Conservation (phyloP, 2,888 invertebrate species). For the Folsomia candida region DNA sequence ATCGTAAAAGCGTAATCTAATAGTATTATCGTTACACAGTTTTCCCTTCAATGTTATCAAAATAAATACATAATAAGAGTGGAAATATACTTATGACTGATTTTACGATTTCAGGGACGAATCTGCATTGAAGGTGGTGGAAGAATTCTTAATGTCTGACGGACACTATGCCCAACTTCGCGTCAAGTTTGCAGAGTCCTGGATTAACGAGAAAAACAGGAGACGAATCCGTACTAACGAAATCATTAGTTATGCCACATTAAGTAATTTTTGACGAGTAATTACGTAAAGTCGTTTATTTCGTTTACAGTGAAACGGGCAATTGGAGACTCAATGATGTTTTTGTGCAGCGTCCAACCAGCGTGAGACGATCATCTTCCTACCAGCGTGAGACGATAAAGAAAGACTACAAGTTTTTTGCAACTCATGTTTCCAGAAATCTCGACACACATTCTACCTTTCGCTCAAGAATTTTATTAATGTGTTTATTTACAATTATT, state of each 20-base stretch:
- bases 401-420: too few relatives aligned
- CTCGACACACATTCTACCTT: constrained; percentile 1
- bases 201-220: constrained; percentile 40
- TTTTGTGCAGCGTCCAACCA: constrained; percentile 40
- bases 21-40: too few relatives aligned
- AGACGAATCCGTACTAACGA: constrained; percentile 37
- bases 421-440: not conserved
- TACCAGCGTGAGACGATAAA: too few relatives aligned
- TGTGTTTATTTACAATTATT: too few relatives aligned
- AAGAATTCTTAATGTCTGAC: constrained; percentile 37
- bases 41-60: too few relatives aligned
- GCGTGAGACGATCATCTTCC: constrained; percentile 3
- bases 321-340: constrained; percentile 37
- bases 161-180: constrained; percentile 31
- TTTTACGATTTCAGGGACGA: constrained; percentile 35
- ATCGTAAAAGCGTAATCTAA: too few relatives aligned
- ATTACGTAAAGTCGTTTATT: constrained; percentile 12
- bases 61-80: too few relatives aligned
- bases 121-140: constrained; percentile 33
- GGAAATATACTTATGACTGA: too few relatives aligned
- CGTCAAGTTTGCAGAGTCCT: constrained; percentile 39
- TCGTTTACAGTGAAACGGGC: constrained; percentile 36
- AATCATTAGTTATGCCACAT: not conserved
- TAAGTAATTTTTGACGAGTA: not conserved
- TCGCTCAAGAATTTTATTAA: not conserved